Conservation (phyloP, 1,140 invertebrate species). For the Drosophila melanica region DNA sequence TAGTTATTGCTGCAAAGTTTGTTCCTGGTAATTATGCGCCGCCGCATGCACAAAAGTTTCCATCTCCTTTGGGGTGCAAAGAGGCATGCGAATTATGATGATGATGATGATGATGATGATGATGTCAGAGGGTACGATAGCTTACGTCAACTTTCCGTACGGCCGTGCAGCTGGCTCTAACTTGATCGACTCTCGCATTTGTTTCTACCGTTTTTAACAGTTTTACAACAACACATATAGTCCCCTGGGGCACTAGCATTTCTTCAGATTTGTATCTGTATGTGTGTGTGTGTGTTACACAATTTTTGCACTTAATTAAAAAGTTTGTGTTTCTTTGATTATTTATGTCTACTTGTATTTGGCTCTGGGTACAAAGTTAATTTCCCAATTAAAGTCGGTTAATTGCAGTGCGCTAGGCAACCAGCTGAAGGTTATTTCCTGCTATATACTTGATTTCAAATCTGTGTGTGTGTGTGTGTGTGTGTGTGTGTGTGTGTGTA, state of each 20-base stretch:
- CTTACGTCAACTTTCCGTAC: slow-evolving; percentile 31
- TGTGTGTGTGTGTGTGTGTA: slow-evolving; percentile 14
- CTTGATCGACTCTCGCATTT: slow-evolving; percentile 30
- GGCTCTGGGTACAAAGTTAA: slow-evolving; percentile 36
- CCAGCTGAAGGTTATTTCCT: slow-evolving; percentile 9
- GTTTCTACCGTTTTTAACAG: background rate
- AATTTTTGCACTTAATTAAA: slow-evolving; percentile 52
- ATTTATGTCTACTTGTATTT: slow-evolving; percentile 28
- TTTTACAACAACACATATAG: background rate
- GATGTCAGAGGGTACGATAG: slow-evolving; percentile 20
- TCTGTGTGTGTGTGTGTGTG: background rate
- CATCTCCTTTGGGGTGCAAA: slow-evolving; percentile 40
- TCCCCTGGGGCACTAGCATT: background rate
- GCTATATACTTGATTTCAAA: background rate
- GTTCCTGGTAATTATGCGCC: slow-evolving; percentile 66
- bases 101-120: slow-evolving; percentile 48
- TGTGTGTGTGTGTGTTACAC: slow-evolving; percentile 13
- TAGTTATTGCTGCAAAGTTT: slow-evolving; percentile 54
- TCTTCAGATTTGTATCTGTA: slow-evolving; percentile 6
- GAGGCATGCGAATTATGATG: slow-evolving; percentile 69
- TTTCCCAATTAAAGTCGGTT: slow-evolving; percentile 59
- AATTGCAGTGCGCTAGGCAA: slow-evolving; percentile 44
- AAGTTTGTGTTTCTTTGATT: slow-evolving; percentile 50
- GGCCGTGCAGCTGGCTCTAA: background rate
- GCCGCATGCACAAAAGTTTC: slow-evolving; percentile 54